Conservation (phyloP, 2,888 invertebrate genomes). For the Polydrusus tereticollis region DNA sequence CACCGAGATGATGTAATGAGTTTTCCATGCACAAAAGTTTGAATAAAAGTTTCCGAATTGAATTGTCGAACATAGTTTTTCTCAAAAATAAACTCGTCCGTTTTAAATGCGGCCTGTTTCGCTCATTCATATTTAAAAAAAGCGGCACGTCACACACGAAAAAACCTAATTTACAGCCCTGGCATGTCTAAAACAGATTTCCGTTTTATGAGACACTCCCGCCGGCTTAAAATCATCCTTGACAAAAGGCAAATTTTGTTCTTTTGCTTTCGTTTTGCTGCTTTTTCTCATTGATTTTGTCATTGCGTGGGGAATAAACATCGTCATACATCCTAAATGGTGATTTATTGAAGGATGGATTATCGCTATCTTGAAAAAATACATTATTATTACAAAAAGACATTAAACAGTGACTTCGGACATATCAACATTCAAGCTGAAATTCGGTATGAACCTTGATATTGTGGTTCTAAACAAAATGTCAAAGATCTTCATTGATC, state of each 20-base stretch:
- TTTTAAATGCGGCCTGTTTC: constrained; percentile 48
- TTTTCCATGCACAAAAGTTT: too few relatives aligned
- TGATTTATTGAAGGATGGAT: background rate
- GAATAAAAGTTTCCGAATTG: too few relatives aligned
- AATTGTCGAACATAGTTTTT: constrained; percentile 3
- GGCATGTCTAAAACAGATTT: constrained; percentile 61
- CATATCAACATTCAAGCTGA: too few relatives aligned
- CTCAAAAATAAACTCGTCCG: constrained; percentile 6
- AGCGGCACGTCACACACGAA: constrained; percentile 56
- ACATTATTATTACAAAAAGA: too few relatives aligned
- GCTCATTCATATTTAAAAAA: constrained; percentile 60
- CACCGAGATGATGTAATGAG: too few relatives aligned
- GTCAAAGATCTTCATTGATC: too few relatives aligned
- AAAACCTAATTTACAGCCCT: constrained; percentile 61
- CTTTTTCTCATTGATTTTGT: constrained; percentile 7
- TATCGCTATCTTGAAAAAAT: too few relatives aligned
- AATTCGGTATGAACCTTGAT: too few relatives aligned
- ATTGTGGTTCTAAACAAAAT: too few relatives aligned
- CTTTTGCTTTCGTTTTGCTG: constrained; percentile 19
- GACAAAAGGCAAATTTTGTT: constrained; percentile 43
- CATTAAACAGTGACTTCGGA: too few relatives aligned
- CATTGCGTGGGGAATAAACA: background rate
- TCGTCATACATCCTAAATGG: background rate
- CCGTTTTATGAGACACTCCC: constrained; percentile 57
- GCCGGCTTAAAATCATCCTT: constrained; percentile 45